These are phyloP conservation scores for Drosophila atripex DNA, from an alignment of 2,888 invertebrate genomes.

Conservation along the genomic window DNA sequence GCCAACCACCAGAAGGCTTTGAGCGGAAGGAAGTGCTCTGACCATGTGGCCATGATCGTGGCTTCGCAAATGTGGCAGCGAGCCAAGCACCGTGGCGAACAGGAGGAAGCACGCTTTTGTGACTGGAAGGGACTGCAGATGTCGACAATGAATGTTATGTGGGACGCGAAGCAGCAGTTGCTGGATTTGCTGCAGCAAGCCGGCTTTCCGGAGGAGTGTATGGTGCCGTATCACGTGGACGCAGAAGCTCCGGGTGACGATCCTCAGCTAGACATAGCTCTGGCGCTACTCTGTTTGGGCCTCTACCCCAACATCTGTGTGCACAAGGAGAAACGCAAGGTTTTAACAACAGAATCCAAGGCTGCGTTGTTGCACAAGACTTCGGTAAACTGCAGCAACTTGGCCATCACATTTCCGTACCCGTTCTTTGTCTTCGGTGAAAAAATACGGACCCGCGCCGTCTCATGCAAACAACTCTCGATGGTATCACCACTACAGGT, in stretches of 20 bases:
- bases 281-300: slow-evolving; percentile 94
- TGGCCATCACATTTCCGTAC: slow-evolving; percentile 93
- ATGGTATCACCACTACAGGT: slow-evolving; percentile 98
- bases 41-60: slow-evolving; percentile 97
- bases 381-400: slow-evolving; percentile 96
- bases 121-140: slow-evolving; percentile 95
- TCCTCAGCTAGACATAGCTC: slow-evolving; percentile 91
- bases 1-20: slow-evolving; percentile 93
- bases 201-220: slow-evolving; percentile 95
- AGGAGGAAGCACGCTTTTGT: slow-evolving; percentile 93
- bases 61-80: slow-evolving; percentile 94
- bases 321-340: slow-evolving; percentile 97
- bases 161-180: slow-evolving; percentile 93
- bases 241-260: slow-evolving; percentile 90
- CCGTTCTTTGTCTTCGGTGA: slow-evolving; percentile 99
- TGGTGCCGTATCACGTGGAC: slow-evolving; percentile 90
- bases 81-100: slow-evolving; percentile 88
- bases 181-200: slow-evolving; percentile 88
- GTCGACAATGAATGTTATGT: slow-evolving; percentile 95
- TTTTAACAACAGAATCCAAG: slow-evolving; percentile 97
- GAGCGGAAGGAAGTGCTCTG: slow-evolving; percentile 94
- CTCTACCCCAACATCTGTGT: slow-evolving; percentile 98
- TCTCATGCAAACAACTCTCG: slow-evolving; percentile 97
- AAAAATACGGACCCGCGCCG: slow-evolving; percentile 97
- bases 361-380: slow-evolving; percentile 98